Conservation (phyloP, 2,888 invertebrate genomes). For the Luperina testacea region DNA sequence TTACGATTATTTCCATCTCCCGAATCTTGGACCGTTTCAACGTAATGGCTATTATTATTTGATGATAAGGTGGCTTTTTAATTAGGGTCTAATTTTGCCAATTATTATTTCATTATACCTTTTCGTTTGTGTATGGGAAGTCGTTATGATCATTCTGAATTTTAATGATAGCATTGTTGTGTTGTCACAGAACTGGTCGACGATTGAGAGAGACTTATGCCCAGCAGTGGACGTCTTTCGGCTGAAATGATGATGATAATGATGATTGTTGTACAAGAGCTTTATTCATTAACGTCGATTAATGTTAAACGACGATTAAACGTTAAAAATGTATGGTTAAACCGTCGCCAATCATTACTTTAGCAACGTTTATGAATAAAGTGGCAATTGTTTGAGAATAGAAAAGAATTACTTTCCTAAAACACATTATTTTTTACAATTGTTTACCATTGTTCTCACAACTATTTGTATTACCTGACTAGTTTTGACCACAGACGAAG, state of each 20-base stretch:
- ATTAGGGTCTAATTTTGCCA: constrained; percentile 18
- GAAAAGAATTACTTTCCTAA: neutral
- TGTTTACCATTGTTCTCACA: neutral
- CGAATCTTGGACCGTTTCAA: constrained; percentile 46
- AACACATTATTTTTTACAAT: neutral
- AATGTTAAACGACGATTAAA: neutral
- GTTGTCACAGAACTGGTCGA: neutral
- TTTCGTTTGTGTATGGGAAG: constrained; percentile 5
- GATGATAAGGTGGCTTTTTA: constrained; percentile 32
- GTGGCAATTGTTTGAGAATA: neutral
- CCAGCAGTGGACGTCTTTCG: neutral
- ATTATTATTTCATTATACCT: constrained; percentile 33
- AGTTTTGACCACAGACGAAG: neutral
- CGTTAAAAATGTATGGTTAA: neutral
- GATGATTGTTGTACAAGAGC: neutral
- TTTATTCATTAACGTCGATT: neutral
- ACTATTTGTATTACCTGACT: neutral
- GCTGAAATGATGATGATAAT: neutral
- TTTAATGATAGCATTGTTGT: constrained; percentile 1
- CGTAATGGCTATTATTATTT: constrained; percentile 33
- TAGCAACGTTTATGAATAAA: neutral
- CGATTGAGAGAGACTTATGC: neutral
- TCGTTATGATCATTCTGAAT: constrained; percentile 5
- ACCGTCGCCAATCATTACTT: neutral
- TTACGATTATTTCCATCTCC: constrained; percentile 46